phyloP scores from a whole-genome alignment of 1,140 invertebrate genomes.

The Parasteatoda tepidariorum region DNA sequence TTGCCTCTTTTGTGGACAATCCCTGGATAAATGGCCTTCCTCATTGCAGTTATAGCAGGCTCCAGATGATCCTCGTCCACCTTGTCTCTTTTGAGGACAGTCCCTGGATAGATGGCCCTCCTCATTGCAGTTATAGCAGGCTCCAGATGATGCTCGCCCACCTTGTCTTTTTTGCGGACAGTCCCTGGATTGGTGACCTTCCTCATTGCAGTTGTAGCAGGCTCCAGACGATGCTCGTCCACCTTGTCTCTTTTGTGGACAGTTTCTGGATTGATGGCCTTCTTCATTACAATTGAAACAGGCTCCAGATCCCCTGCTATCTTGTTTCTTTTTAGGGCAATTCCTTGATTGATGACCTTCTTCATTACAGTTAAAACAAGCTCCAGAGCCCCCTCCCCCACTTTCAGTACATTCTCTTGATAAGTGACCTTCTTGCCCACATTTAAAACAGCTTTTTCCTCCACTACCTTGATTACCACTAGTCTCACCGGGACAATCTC shows the following conservation, averaged over 20 bases:
- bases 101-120: slow-evolving; percentile 64
- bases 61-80: slow-evolving; percentile 61
- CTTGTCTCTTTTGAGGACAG: slow-evolving; percentile 62
- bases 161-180: slow-evolving; percentile 61
- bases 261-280: slow-evolving; percentile 71
- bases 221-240: neutral
- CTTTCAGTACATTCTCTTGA: slow-evolving; percentile 66
- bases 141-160: slow-evolving; percentile 22
- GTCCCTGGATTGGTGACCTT: slow-evolving; percentile 63
- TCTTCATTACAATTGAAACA: slow-evolving; percentile 67
- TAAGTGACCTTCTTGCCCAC: slow-evolving; percentile 68
- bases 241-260: slow-evolving; percentile 63
- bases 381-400: slow-evolving; percentile 26
- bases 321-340: slow-evolving; percentile 61
- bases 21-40: slow-evolving; percentile 64
- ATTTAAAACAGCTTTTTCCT: slow-evolving; percentile 66
- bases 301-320: slow-evolving; percentile 16
- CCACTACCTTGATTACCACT: slow-evolving; percentile 56
- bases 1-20: slow-evolving; percentile 62
- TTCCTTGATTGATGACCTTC: slow-evolving; percentile 64
- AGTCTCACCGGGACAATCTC: slow-evolving; percentile 66
- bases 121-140: slow-evolving; percentile 61
- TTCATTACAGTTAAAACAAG: slow-evolving; percentile 61
- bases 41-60: slow-evolving; percentile 60
- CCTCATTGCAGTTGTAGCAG: slow-evolving; percentile 60